Evolutionary conservation across 1,140 invertebrate genomes (phyloP).

Genomic region (Pteromalus puparum): DNA sequence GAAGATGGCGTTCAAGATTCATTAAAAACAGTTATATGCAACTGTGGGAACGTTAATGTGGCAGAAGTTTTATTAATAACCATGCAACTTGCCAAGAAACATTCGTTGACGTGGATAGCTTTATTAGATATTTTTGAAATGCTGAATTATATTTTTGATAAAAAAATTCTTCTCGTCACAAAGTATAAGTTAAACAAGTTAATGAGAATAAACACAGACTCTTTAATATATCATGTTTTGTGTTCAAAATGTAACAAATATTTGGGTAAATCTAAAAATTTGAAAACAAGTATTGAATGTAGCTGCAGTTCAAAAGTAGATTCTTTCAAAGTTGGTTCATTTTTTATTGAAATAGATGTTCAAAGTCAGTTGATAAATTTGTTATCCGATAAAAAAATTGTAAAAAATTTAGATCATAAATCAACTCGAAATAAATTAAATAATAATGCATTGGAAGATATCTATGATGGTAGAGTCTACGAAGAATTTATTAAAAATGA

Average conservation of each 20-base stretch:
- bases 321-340: not conserved
- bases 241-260: not conserved
- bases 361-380: constrained; percentile 30
- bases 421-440: constrained; percentile 20
- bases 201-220: not conserved
- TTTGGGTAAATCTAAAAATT: not conserved
- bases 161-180: not conserved
- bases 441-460: constrained; percentile 36
- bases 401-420: constrained; percentile 8
- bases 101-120: not conserved
- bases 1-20: not conserved
- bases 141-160: not conserved
- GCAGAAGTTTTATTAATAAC: not conserved
- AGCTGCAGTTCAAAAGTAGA: not conserved
- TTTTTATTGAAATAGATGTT: constrained; percentile 31
- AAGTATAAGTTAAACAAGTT: constrained; percentile 13
- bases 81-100: not conserved
- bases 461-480: constrained; percentile 46
- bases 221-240: not conserved
- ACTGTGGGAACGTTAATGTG: not conserved
- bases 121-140: constrained; percentile 5
- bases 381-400: not conserved
- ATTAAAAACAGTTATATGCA: not conserved
- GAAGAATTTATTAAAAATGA: not conserved
- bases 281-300: not conserved